Conservation (phyloP, 2,888 invertebrate genomes). For the Cheilosia impressa region DNA sequence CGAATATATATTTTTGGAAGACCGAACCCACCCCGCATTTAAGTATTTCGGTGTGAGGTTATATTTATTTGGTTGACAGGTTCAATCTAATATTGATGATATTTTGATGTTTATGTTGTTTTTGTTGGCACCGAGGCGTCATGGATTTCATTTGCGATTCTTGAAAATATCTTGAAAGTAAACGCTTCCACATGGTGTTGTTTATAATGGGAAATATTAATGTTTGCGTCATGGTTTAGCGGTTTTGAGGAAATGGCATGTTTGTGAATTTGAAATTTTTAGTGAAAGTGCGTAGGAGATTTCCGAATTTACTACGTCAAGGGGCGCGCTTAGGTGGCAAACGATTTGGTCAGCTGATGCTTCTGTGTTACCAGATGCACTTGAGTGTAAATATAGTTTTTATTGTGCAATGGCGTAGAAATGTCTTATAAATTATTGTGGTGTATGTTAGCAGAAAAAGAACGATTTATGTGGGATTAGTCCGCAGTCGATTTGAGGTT, state of each 20-base stretch:
- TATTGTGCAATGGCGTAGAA: too few relatives aligned
- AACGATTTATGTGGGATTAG: too few relatives aligned
- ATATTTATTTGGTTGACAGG: slow-evolving; percentile 56
- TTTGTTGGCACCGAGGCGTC: background rate
- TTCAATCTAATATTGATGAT: slow-evolving; percentile 41
- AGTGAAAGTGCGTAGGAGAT: background rate
- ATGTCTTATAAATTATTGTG: too few relatives aligned
- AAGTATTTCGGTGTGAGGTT: slow-evolving; percentile 22
- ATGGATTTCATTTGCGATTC: slow-evolving; percentile 26
- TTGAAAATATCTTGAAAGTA: slow-evolving; percentile 29
- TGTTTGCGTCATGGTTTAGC: slow-evolving; percentile 5
- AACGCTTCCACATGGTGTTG: slow-evolving; percentile 29
- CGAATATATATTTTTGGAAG: slow-evolving; percentile 44
- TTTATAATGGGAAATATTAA: slow-evolving; percentile 4
- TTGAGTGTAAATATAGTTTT: background rate
- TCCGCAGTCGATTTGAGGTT: too few relatives aligned
- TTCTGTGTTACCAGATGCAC: background rate
- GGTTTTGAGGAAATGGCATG: slow-evolving; percentile 1
- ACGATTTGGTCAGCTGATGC: slow-evolving; percentile 12
- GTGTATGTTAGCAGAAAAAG: too few relatives aligned
- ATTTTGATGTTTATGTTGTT: slow-evolving; percentile 57
- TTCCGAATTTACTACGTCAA: slow-evolving; percentile 1
- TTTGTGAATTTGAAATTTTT: background rate
- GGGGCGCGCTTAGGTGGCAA: background rate
- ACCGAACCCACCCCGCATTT: background rate